Evolutionary conservation across 1,140 invertebrate species (phyloP).

Genomic region (Neodiprion pinetum): DNA sequence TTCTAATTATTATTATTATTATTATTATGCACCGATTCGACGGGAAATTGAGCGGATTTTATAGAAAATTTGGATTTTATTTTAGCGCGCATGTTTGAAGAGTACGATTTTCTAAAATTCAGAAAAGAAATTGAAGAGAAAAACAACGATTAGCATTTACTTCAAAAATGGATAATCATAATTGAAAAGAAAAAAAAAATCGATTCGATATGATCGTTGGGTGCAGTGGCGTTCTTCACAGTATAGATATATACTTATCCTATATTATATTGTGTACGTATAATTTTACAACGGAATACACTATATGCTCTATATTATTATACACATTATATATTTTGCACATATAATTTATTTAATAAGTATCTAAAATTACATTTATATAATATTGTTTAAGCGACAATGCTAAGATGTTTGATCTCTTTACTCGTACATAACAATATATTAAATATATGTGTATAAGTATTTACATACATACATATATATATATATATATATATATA

Average conservation of each 20-base stretch:
- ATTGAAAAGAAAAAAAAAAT: neutral
- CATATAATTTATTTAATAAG: constrained; percentile 33
- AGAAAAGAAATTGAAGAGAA: too few relatives aligned
- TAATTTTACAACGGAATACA: neutral
- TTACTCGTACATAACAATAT: constrained; percentile 37
- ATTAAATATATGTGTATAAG: constrained; percentile 2
- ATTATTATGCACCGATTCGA: too few relatives aligned
- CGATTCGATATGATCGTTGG: neutral
- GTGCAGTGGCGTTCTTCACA: neutral
- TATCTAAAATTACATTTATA: constrained; percentile 27
- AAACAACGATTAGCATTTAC: neutral
- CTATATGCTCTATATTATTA: neutral
- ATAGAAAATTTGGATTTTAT: too few relatives aligned
- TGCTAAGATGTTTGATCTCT: constrained; percentile 48
- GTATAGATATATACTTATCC: neutral
- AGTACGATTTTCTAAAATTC: too few relatives aligned
- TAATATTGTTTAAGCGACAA: constrained; percentile 39
- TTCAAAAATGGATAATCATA: neutral
- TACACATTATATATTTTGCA: constrained; percentile 19
- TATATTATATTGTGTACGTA: neutral
- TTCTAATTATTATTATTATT: neutral
- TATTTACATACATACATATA: constrained; percentile 25
- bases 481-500: constrained; percentile 20
- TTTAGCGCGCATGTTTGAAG: too few relatives aligned
- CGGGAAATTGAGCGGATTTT: too few relatives aligned